Evolutionary conservation across 2,888 invertebrate species (phyloP).

Genomic region (Agrenia bidenticulata): DNA sequence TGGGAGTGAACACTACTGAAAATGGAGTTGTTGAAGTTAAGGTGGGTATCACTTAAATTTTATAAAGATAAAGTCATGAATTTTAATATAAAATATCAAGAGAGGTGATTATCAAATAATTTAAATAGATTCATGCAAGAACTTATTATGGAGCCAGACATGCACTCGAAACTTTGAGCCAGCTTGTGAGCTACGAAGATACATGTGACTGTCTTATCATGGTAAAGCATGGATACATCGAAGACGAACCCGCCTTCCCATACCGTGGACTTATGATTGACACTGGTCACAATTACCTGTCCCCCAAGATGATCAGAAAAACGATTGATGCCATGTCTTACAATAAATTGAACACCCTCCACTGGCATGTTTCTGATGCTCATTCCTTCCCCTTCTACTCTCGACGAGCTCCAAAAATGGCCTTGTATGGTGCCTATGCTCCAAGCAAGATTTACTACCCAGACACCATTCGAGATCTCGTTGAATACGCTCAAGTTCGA

Average conservation of each 20-base stretch:
- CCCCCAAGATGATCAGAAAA: conserved; percentile 67
- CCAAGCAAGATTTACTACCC: conserved; percentile 67
- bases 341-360: conserved; percentile 86
- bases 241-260: conserved; percentile 76
- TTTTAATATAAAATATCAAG: too few relatives aligned
- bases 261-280: conserved; percentile 88
- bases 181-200: conserved; percentile 62
- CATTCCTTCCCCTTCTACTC: conserved; percentile 89
- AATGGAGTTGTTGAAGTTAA: conserved; percentile 53
- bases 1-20: conserved; percentile 50
- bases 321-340: conserved; percentile 83
- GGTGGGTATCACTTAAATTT: too few relatives aligned
- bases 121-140: conserved; percentile 53
- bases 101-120: too few relatives aligned
- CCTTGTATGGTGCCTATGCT: conserved; percentile 64
- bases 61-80: too few relatives aligned
- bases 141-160: conserved; percentile 73
- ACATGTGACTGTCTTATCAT: conserved; percentile 61
- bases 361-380: conserved; percentile 89
- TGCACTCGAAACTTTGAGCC: conserved; percentile 73
- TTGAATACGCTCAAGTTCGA: conserved; percentile 73
- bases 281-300: conserved; percentile 82
- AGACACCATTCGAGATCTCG: conserved; percentile 65
- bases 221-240: conserved; percentile 65
- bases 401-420: conserved; percentile 71